Conservation (phyloP, 1,140 invertebrate species). For the Adoxophyes honmai region DNA sequence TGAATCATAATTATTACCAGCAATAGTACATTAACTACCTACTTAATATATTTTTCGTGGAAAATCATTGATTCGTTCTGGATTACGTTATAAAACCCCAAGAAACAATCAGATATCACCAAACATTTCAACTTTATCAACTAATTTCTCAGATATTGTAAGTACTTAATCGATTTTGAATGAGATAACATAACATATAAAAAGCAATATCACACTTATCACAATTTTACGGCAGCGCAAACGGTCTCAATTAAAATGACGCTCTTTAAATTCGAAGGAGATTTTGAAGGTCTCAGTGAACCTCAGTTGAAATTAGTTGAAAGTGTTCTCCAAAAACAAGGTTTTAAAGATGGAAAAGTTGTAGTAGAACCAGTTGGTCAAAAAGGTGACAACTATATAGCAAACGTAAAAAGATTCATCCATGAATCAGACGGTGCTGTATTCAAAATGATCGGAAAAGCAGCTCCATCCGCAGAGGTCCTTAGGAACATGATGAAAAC, state of each 20-base stretch:
- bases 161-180: too few species aligned
- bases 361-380: slow-evolving; percentile 28
- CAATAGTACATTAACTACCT: too few species aligned
- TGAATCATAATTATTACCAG: too few species aligned
- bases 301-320: slow-evolving; percentile 29
- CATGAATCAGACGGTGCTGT: slow-evolving; percentile 17
- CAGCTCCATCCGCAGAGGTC: slow-evolving; percentile 14
- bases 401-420: slow-evolving; percentile 26
- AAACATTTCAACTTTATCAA: too few species aligned
- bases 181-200: too few species aligned
- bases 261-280: slow-evolving; percentile 27
- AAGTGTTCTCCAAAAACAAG: slow-evolving; percentile 27
- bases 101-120: too few species aligned
- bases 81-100: too few species aligned
- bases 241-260: slow-evolving; percentile 9
- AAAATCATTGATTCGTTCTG: too few species aligned
- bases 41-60: too few species aligned
- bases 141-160: too few species aligned
- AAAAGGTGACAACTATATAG: slow-evolving; percentile 38
- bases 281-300: slow-evolving; percentile 21
- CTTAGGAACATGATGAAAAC: slow-evolving; percentile 3
- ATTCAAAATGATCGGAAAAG: slow-evolving; percentile 26
- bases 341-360: slow-evolving; percentile 27
- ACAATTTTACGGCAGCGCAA: too few species aligned
- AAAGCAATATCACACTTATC: too few species aligned